These are phyloP conservation scores for Strongylocentrotus purpuratus DNA, from an alignment of 35 echinoderm and acorn worm genomes.

Conservation along the genomic window DNA sequence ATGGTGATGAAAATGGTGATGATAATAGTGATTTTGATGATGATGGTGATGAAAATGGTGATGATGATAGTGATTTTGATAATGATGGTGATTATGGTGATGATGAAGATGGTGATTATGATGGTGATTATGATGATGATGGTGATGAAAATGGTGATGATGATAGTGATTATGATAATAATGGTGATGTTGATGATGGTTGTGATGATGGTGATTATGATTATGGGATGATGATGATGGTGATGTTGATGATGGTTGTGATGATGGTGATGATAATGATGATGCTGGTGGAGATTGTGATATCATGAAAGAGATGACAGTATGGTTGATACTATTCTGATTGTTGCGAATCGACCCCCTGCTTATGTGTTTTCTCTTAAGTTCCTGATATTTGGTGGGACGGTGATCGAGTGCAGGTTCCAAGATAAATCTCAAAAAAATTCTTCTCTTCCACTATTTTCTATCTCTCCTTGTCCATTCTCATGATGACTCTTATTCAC, in stretches of 20 bases:
- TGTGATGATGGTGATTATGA: neutral
- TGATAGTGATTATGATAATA: neutral
- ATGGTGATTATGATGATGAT: slow-evolving; percentile 10
- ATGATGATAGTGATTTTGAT: neutral
- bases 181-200: neutral
- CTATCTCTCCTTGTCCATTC: neutral
- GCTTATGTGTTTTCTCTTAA: too few relatives aligned
- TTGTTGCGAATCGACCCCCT: neutral
- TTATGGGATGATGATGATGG: slow-evolving; percentile 29
- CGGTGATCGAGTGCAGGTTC: neutral
- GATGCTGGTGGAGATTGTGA: neutral
- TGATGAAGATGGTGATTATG: neutral
- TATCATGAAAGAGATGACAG: neutral
- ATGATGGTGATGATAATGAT: neutral
- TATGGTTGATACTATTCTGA: neutral
- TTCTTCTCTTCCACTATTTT: neutral
- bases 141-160: slow-evolving; percentile 9
- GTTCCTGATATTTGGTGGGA: neutral
- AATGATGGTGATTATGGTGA: neutral
- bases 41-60: slow-evolving; percentile 5
- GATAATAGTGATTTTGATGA: neutral
- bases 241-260: neutral
- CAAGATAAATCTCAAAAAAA: neutral
- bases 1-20: neutral
- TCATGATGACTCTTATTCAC: too few relatives aligned